Evolutionary conservation across 2,113 vertebrate species (phyloP).

Genomic region (Pelodiscus sinensis): DNA sequence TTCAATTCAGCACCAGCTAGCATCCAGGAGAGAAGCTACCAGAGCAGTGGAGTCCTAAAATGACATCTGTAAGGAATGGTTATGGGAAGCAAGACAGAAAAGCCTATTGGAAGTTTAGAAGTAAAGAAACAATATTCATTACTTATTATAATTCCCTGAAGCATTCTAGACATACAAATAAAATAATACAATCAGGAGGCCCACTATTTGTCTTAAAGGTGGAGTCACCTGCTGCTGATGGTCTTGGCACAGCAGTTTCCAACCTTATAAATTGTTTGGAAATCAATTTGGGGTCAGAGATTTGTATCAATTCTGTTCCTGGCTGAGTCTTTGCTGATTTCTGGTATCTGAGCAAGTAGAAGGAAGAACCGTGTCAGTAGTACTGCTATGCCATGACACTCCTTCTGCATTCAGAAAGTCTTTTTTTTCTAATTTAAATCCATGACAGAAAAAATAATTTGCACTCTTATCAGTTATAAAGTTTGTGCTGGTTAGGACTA

Average conservation of each 20-base stretch:
- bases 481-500: conserved; percentile 60
- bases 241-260: neutral
- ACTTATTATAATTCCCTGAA: neutral
- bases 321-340: conserved; percentile 7
- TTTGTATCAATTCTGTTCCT: conserved; percentile 40
- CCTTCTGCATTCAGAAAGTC: neutral
- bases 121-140: neutral
- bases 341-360: conserved; percentile 20
- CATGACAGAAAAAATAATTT: conserved; percentile 32
- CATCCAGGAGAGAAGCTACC: too few species aligned
- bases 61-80: neutral
- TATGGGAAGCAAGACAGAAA: neutral
- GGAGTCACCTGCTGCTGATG: neutral
- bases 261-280: neutral
- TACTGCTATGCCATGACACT: neutral
- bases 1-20: neutral
- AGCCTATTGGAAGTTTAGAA: neutral
- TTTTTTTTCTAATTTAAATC: conserved; percentile 31
- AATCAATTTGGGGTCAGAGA: neutral
- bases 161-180: neutral
- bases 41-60: neutral
- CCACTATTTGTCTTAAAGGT: neutral
- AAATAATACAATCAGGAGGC: neutral
- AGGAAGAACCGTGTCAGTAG: neutral
- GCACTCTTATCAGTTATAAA: conserved; percentile 42